Percentiles rank a stretch among this genome's conserved stretches.
Evolutionary conservation across 2,797 vertebrate genomes (phyloP).

Genomic region (Takifugu rubripes): DNA sequence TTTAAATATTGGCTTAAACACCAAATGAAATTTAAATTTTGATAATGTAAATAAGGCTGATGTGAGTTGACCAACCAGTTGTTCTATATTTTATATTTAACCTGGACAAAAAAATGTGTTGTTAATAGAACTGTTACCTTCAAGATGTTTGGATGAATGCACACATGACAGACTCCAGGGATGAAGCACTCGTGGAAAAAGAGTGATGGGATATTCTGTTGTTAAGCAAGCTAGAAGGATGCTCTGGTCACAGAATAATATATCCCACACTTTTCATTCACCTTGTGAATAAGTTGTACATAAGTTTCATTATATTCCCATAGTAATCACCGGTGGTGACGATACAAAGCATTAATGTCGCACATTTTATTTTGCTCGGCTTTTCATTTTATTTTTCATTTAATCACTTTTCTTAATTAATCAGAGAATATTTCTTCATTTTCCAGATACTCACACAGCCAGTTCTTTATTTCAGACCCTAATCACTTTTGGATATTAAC

Average conservation of each 20-base stretch:
- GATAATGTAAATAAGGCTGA: background rate
- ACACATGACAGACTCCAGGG: too few relatives aligned
- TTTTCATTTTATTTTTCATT: conserved; percentile 3
- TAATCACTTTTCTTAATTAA: conserved; percentile 16
- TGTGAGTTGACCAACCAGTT: too few relatives aligned
- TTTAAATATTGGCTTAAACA: too few relatives aligned
- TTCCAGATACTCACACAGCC: conserved; percentile 9
- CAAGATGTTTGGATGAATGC: too few relatives aligned
- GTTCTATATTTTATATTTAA: too few relatives aligned
- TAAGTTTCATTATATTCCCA: conserved; percentile 50
- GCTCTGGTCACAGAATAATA: conserved; percentile 55
- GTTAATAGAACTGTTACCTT: too few relatives aligned
- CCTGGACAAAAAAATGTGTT: too few relatives aligned
- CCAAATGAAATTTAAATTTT: background rate
- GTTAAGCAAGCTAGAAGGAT: conserved; percentile 31
- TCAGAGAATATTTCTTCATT: conserved; percentile 12
- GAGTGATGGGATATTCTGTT: conserved; percentile 43
- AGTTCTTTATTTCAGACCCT: conserved; percentile 32
- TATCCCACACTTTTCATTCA: conserved; percentile 29
- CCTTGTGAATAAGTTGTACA: conserved; percentile 61
- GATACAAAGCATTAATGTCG: conserved; percentile 22
- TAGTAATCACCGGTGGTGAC: conserved; percentile 21
- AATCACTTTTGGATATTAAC: conserved; percentile 54
- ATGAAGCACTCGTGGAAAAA: conserved; percentile 2
- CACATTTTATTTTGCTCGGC: background rate